These are phyloP conservation scores for Himalopsyche japonica DNA, from an alignment of 2,888 invertebrate species.

Conservation along the genomic window DNA sequence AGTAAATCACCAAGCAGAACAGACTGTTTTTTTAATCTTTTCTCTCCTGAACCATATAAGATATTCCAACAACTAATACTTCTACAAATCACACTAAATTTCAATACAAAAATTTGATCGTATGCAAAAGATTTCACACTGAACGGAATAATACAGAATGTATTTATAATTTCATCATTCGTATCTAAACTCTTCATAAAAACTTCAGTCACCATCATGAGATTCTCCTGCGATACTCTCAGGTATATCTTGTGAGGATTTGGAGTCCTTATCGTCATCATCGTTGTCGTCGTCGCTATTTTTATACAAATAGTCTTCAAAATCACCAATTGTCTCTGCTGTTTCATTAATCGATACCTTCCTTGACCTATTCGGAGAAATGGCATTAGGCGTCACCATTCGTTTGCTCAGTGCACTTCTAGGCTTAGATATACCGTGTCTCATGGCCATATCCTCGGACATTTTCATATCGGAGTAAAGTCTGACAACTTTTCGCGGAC, in stretches of 20 bases:
- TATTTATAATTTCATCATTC: too few species aligned
- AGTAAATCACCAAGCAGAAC: too few species aligned
- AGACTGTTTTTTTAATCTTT: too few species aligned
- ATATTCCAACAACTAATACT: too few species aligned
- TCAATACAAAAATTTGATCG: too few species aligned
- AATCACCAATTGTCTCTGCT: slow-evolving; percentile 50
- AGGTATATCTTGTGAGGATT: slow-evolving; percentile 26
- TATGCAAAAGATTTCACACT: too few species aligned
- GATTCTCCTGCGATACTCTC: slow-evolving; percentile 24
- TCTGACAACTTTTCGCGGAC: slow-evolving; percentile 50
- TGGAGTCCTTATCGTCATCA: slow-evolving; percentile 43
- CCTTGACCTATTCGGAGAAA: slow-evolving; percentile 49
- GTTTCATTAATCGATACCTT: slow-evolving; percentile 53
- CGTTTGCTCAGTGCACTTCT: slow-evolving; percentile 51
- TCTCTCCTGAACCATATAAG: too few species aligned
- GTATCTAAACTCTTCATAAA: too few species aligned
- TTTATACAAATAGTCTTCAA: slow-evolving; percentile 51
- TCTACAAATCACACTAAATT: too few species aligned
- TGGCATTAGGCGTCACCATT: slow-evolving; percentile 33
- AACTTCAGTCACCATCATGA: background rate
- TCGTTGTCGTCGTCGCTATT: slow-evolving; percentile 50
- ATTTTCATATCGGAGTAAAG: slow-evolving; percentile 41
- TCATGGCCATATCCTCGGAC: background rate
- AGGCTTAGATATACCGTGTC: slow-evolving; percentile 42
- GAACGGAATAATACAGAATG: too few species aligned